Conservation (phyloP, 2,888 invertebrate genomes). For the Drosophila affinis region DNA sequence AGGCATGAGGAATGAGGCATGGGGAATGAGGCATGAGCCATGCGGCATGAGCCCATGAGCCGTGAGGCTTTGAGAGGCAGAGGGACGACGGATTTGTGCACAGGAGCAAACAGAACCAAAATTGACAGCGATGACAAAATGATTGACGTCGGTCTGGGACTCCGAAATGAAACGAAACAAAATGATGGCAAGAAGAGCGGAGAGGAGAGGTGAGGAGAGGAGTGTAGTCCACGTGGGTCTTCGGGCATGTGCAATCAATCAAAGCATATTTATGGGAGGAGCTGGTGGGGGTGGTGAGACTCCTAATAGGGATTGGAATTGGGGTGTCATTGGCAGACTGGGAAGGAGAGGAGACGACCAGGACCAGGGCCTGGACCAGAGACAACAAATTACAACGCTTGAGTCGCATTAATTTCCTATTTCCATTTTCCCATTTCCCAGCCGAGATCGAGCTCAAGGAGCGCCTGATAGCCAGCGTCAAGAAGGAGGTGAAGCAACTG, state of each 20-base stretch:
- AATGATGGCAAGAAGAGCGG: not conserved
- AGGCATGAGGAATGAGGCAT: not conserved
- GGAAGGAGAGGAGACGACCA: too few species aligned
- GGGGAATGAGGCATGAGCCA: not conserved
- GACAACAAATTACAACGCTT: not conserved
- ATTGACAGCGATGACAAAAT: constrained; percentile 62
- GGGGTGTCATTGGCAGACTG: not conserved
- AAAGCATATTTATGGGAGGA: constrained; percentile 45
- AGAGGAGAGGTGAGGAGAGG: not conserved
- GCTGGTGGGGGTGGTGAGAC: not conserved
- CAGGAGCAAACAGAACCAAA: constrained; percentile 28
- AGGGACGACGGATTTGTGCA: constrained; percentile 33
- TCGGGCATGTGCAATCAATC: constrained; percentile 45
- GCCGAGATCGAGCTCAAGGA: constrained; percentile 87
- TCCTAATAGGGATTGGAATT: not conserved
- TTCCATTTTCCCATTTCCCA: not conserved
- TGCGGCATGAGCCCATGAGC: not conserved
- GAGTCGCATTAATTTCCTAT: constrained; percentile 1
- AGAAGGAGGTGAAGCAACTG: constrained; percentile 96
- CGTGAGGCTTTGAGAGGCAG: not conserved
- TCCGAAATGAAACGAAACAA: not conserved
- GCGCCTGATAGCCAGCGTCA: constrained; percentile 90
- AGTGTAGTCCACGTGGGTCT: not conserved
- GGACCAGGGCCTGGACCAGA: not conserved
- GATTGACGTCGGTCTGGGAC: constrained; percentile 61